These are phyloP conservation scores for Formicarius rufipectus DNA, from an alignment of 2,113 vertebrate genomes.

Conservation along the genomic window DNA sequence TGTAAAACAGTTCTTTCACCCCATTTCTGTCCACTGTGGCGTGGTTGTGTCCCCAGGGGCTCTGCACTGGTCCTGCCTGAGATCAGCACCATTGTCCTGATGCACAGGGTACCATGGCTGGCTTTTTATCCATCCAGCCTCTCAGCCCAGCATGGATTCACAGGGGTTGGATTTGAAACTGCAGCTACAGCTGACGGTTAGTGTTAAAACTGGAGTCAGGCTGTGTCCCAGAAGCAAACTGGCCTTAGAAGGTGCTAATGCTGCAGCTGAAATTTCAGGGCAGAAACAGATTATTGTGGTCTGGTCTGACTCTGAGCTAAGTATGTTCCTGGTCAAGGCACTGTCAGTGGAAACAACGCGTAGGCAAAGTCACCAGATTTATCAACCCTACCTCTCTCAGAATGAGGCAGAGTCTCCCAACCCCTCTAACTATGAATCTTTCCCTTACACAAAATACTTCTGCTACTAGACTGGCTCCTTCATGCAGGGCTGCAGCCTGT, in stretches of 20 bases:
- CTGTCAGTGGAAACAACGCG: background rate
- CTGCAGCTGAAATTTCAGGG: background rate
- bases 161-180: background rate
- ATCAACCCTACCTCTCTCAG: background rate
- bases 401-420: background rate
- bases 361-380: background rate
- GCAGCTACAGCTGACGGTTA: background rate
- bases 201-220: background rate
- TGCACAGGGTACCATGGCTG: accelerated
- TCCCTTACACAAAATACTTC: background rate
- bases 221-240: background rate
- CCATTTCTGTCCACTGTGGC: background rate
- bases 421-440: background rate
- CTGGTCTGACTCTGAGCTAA: background rate
- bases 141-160: background rate
- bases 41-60: background rate
- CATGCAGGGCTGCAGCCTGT: background rate
- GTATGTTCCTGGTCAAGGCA: background rate
- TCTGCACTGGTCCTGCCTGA: background rate
- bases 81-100: background rate
- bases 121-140: background rate
- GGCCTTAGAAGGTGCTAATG: background rate
- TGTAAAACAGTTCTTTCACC: background rate
- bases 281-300: background rate
- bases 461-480: background rate